Base-by-base conservation (phyloP, 2,113 vertebrate species). In the Corynorhinus townsendii region DNA sequence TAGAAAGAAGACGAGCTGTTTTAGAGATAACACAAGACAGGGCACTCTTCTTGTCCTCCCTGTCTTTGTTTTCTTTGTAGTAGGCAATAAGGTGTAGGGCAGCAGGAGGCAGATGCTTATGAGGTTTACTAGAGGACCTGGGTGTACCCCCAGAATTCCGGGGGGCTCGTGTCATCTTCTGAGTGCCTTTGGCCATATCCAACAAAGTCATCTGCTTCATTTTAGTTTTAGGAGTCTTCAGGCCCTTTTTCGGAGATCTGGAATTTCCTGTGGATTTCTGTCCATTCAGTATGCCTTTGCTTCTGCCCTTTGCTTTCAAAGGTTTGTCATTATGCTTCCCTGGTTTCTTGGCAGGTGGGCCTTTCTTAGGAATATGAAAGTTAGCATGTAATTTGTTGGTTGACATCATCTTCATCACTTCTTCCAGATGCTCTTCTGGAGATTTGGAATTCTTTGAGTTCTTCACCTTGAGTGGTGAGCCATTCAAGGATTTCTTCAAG, bases 181-280 rank as follows among this genome's bases (percentile, higher is more conserved):
- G 91, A 4, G 98, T 98, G 86, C 99, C 98, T 98, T 99, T 99
- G 43, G 99, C 98, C 98, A 99, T 98, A 94, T 99, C 99, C 92
- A 99, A 97, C 62, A 99, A 97, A 0, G 99, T 99, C 98, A 99
- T 99, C 97, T 99, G 99, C 94, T 99, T 99, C 99, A 99, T 99
- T 97, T 99, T 99, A 88, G 98, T 99, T 97, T 99, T 99, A 0
- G 98, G 96, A 6, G 98, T 97, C 97, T 99, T 99, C 38, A 98
- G 96, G 3, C 99, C 98, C 96, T 99, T 99, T 97, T 98, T 99
- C 77, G 99, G 99, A 82, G 98, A 99, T n/a, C 98, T 98, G 11
- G 98, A 91, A 71, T 98, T 98, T 47, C 98, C 98, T 91, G 97
- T 93, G 0, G 98, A 96, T 94, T 99, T 99, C 96, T 99, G 99